A percentile compares a stretch with the other conserved stretches of the same genome.
phyloP scores from a whole-genome alignment of 2,888 invertebrate species.

The Cinara cedri region DNA sequence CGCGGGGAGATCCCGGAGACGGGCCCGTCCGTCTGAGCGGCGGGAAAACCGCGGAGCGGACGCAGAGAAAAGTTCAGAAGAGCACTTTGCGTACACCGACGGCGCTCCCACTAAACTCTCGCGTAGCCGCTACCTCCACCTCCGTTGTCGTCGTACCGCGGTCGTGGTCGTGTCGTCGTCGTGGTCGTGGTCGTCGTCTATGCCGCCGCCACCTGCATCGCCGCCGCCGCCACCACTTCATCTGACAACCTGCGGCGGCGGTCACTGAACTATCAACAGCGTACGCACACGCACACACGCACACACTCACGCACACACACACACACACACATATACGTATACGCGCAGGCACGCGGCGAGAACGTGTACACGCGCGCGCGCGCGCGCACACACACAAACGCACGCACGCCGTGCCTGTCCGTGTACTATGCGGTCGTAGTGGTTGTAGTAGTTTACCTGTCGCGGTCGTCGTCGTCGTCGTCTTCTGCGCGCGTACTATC shows the following conservation, averaged over 20 bases:
- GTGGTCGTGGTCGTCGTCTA: not conserved
- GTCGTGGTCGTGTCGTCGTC: not conserved
- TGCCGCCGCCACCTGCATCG: conserved; percentile 6
- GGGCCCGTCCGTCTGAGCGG: too few species aligned
- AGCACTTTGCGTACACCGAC: not conserved
- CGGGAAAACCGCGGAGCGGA: not conserved
- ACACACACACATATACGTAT: conserved; percentile 1
- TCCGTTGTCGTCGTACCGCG: not conserved
- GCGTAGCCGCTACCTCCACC: not conserved
- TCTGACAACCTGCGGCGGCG: conserved; percentile 51
- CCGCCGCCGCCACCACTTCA: conserved; percentile 33
- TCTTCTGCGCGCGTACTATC: conserved; percentile 30
- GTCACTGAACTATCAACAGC: conserved; percentile 56
- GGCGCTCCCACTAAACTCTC: conserved; percentile 44
- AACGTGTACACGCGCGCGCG: conserved; percentile 2
- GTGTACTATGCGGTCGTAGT: not conserved
- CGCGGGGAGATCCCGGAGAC: not conserved
- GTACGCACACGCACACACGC: conserved; percentile 14
- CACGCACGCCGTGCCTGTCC: not conserved
- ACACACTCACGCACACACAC: conserved; percentile 1
- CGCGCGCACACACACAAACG: not conserved
- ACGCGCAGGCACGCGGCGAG: conserved; percentile 5
- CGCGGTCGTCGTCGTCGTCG: conserved; percentile 46
- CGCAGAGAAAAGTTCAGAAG: not conserved
- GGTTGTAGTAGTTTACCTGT: conserved; percentile 48